Base-by-base conservation (phyloP, 2,888 invertebrate species). In the Dysmachus trigonus region DNA sequence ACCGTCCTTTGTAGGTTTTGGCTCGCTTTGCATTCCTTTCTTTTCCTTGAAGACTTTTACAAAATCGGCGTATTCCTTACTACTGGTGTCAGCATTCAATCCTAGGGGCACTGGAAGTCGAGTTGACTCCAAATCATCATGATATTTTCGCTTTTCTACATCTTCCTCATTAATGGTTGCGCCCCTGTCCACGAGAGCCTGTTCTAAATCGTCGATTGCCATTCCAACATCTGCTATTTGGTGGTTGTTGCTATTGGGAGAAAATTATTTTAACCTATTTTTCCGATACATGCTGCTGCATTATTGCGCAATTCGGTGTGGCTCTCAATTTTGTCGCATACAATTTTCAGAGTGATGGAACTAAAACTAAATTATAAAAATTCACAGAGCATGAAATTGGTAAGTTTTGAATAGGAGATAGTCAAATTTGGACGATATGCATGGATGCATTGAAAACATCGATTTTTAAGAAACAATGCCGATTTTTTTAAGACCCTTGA, bases 141-240 rank as follows among this genome's bases (percentile, higher is more conserved):
- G 18, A 82, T 86, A 73, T 73, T 18, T 38, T 22, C 85, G 85
- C 47, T 41, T 41, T 18, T 27, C 53, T 41, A 86, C n/a, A 8
- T 77, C 53, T 47, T 18, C n/a, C 4, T 85, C 33, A 13, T 86
- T 72, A 51, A 22, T 31, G 8, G 27, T 4, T 13, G 85, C 33
- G 35, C 85, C 86, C 62, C 85, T n/a, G 71, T 85, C 83, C 13
- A 87, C 38, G 51, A 77, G 77, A 18, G 83, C 85, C 22, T 86
- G 79, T 27, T 72, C 76, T 30, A 87, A 79, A 18, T 87, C 38
- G 5, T 86, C 77, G 27, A 87, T 87, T 10, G 87, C 87, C 83
- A 87, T 83, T 8, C 30, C n/a, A 47, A 87, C 51, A 53, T 87
- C 87, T 5, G 72, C 51, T 1, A 85, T 85, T 62, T 51, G 30